Evolutionary conservation across 2,888 invertebrate species (phyloP).

Genomic region (Gerris lacustris): DNA sequence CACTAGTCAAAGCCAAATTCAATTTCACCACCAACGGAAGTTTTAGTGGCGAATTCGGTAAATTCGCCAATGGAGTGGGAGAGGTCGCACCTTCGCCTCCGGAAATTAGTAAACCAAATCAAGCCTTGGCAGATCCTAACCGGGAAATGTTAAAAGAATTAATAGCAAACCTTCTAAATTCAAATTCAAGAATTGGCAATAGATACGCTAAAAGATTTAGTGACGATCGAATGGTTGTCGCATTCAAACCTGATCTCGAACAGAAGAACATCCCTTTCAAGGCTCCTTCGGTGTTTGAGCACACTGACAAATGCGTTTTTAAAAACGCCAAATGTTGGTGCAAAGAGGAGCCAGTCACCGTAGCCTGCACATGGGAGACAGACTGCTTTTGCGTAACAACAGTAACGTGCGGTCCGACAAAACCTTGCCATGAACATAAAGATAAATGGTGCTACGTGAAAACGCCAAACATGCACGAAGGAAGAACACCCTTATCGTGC

Average conservation of each 20-base stretch:
- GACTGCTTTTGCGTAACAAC: conserved; percentile 1
- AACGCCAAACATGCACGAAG: not conserved
- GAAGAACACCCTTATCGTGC: not conserved
- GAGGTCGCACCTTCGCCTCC: not conserved
- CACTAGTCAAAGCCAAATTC: conserved; percentile 5
- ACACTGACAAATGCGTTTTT: not conserved
- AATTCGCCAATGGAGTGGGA: not conserved
- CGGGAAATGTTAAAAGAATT: conserved; percentile 4
- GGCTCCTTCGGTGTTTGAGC: not conserved
- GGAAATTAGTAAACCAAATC: not conserved
- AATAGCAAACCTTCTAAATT: not conserved
- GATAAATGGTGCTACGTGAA: conserved; percentile 2
- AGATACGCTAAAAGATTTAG: not conserved
- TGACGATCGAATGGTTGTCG: not conserved
- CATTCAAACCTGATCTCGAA: not conserved
- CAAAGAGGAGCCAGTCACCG: not conserved
- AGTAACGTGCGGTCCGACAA: not conserved
- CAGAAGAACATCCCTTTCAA: not conserved
- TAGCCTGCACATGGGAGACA: not conserved
- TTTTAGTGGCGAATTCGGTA: conserved; percentile 6
- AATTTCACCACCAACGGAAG: not conserved
- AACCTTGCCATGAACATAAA: not conserved
- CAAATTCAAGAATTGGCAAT: not conserved
- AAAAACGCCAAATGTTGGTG: not conserved
- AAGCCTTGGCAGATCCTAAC: not conserved